These are phyloP conservation scores for Tinea trinotella DNA, from an alignment of 2,888 invertebrate species.

Conservation along the genomic window DNA sequence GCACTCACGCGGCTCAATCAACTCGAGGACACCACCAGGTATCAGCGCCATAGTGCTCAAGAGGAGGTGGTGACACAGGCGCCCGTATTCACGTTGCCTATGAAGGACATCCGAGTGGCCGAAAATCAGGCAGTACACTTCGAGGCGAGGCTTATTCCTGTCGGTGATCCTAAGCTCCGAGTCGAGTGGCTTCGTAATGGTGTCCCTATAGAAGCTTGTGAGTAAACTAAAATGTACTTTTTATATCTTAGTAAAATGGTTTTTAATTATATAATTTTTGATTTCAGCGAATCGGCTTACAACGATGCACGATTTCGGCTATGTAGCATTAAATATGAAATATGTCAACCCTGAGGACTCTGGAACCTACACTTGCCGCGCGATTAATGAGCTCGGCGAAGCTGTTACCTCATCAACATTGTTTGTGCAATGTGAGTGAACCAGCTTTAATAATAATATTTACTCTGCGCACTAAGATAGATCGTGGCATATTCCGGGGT, in stretches of 20 bases:
- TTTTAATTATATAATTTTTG: background rate
- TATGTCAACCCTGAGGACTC: constrained; percentile 96
- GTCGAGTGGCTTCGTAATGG: constrained; percentile 96
- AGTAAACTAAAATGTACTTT: constrained; percentile 39
- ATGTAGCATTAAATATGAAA: constrained; percentile 95
- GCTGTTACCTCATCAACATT: constrained; percentile 95
- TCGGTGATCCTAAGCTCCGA: constrained; percentile 92
- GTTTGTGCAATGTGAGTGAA: constrained; percentile 87
- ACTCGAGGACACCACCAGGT: constrained; percentile 84
- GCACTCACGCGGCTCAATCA: constrained; percentile 85
- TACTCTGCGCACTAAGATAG: no score
- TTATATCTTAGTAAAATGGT: background rate
- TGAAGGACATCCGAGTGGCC: constrained; percentile 86
- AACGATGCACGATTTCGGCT: constrained; percentile 98
- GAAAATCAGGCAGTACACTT: constrained; percentile 96
- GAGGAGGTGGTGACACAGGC: constrained; percentile 89
- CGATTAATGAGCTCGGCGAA: constrained; percentile 93
- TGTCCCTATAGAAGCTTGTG: constrained; percentile 90
- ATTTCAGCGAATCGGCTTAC: constrained; percentile 83
- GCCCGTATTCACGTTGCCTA: constrained; percentile 93
- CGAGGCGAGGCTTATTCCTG: constrained; percentile 93
- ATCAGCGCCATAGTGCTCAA: constrained; percentile 79
- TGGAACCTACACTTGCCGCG: constrained; percentile 95
- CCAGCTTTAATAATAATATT: no score
- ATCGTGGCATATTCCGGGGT: no score